Conservation (phyloP, 2,113 vertebrate species). For the Daubentonia madagascariensis region DNA sequence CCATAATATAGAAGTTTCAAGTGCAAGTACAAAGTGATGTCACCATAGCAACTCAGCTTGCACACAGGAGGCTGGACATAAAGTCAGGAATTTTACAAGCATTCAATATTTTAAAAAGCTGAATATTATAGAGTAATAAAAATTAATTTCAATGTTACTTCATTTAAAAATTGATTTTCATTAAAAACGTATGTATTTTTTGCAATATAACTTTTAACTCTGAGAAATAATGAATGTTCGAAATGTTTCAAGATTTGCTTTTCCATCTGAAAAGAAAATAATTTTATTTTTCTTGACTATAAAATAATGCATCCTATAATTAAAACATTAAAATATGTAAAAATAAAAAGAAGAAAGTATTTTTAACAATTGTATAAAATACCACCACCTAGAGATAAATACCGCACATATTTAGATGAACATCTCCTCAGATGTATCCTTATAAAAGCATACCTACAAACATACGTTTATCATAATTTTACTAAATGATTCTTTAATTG, state of each 20-base stretch:
- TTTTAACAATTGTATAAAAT: neutral
- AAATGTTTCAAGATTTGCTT: constrained; percentile 14
- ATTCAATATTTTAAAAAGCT: constrained; percentile 71
- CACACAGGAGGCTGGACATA: constrained; percentile 72
- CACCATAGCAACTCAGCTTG: constrained; percentile 73
- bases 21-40: constrained; percentile 65
- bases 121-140: constrained; percentile 42
- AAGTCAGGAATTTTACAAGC: constrained; percentile 71
- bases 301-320: neutral
- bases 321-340: neutral
- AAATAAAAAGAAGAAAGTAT: neutral
- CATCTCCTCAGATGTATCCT: neutral
- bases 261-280: constrained; percentile 11
- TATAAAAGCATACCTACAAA: neutral
- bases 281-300: constrained; percentile 9
- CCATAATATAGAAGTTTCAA: constrained; percentile 66
- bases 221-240: constrained; percentile 1
- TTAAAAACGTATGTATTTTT: constrained; percentile 35
- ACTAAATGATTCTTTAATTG: neutral
- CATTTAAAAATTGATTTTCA: constrained; percentile 52
- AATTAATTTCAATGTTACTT: constrained; percentile 27
- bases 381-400: neutral
- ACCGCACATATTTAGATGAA: neutral
- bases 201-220: constrained; percentile 46
- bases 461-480: neutral